Evolutionary conservation across 2,888 invertebrate species (phyloP).

Genomic region (Caenorhabditis virilis): DNA sequence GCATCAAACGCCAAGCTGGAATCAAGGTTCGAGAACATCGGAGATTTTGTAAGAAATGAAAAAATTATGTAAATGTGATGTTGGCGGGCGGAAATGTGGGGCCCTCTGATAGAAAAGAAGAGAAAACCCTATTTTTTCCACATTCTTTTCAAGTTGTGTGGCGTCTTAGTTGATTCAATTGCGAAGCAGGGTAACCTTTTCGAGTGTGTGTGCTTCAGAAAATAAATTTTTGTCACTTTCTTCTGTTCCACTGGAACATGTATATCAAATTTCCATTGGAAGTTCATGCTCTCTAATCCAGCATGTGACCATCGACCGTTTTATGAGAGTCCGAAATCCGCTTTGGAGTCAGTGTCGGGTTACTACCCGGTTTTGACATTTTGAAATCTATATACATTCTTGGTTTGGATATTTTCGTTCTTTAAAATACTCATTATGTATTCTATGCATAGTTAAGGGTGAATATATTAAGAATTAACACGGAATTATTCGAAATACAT

Average conservation of each 20-base stretch:
- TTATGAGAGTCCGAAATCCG: background rate
- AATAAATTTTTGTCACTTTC: background rate
- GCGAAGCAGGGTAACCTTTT: background rate
- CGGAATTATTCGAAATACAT: background rate
- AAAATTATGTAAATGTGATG: background rate
- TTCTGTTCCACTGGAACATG: background rate
- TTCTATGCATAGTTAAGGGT: too few relatives aligned
- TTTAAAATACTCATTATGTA: background rate
- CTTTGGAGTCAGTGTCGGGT: background rate
- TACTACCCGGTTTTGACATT: background rate
- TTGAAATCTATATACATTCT: background rate
- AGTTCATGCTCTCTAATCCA: background rate
- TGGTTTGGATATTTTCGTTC: background rate
- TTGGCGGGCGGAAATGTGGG: background rate
- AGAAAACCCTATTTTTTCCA: background rate
- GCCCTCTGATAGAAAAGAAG: background rate
- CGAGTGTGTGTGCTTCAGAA: background rate
- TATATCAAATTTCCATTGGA: background rate
- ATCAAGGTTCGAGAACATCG: constrained; percentile 22
- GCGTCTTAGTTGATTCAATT: too few relatives aligned
- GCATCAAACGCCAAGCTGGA: constrained; percentile 26
- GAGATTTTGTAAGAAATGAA: constrained; percentile 18
- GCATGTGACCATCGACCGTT: background rate
- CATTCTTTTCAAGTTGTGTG: too few relatives aligned
- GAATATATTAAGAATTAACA: too few relatives aligned